Conservation (phyloP, 1,140 invertebrate species). For the Drosophila chauvacae region DNA sequence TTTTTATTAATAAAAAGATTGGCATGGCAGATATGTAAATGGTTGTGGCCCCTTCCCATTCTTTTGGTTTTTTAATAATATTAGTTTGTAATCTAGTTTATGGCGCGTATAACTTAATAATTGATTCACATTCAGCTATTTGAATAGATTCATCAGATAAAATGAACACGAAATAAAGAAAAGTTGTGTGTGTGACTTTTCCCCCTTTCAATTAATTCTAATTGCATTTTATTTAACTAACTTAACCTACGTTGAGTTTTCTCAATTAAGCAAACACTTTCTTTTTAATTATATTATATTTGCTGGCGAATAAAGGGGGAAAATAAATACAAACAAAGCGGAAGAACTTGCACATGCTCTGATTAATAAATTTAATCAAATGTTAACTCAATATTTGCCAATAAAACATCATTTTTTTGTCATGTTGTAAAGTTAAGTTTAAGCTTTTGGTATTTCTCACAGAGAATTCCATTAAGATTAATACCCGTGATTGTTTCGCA, state of each 20-base stretch:
- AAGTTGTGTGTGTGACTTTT: neutral
- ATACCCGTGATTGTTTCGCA: slow-evolving; percentile 1
- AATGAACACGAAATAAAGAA: neutral
- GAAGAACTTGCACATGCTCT: neutral
- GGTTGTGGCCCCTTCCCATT: neutral
- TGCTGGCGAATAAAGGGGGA: neutral
- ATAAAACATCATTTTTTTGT: neutral
- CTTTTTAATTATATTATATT: slow-evolving; percentile 11
- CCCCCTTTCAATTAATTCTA: slow-evolving; percentile 9
- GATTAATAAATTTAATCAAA: slow-evolving; percentile 8
- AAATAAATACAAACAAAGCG: slow-evolving; percentile 1
- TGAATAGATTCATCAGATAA: neutral
- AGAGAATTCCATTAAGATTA: neutral
- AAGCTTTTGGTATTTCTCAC: no score
- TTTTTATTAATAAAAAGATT: slow-evolving; percentile 10
- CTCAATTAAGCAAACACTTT: slow-evolving; percentile 1
- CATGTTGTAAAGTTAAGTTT: neutral
- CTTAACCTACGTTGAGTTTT: slow-evolving; percentile 2
- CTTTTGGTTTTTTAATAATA: neutral
- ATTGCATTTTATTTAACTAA: slow-evolving; percentile 11
- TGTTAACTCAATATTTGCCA: neutral
- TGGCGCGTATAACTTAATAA: neutral
- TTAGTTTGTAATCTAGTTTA: neutral
- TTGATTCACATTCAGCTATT: slow-evolving; percentile 1
- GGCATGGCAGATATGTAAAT: neutral